Conservation (phyloP, 37 sponge, comb jelly and placozoan species). For the Tethya wilhelma region DNA sequence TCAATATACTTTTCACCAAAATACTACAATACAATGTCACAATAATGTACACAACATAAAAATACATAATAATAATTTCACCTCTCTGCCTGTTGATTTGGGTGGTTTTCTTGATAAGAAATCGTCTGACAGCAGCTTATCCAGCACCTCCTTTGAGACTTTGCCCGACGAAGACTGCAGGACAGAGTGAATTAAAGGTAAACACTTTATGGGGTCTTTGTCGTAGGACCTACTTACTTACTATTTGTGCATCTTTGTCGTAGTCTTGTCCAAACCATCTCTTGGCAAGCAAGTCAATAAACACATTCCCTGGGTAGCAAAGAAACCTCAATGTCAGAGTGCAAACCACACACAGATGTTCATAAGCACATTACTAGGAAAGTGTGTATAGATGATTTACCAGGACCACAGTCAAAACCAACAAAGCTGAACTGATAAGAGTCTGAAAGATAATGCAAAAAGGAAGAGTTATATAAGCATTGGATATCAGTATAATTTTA, state of each 20-base stretch:
- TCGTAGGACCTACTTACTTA: neutral
- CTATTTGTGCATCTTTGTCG: conserved; percentile 61
- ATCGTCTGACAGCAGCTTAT: conserved; percentile 29
- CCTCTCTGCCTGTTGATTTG: conserved; percentile 77
- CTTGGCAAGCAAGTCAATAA: conserved; percentile 60
- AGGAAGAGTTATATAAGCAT: neutral
- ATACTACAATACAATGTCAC: conserved; percentile 5
- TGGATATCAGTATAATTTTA: neutral
- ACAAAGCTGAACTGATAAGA: conserved; percentile 1
- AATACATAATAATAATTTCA: neutral
- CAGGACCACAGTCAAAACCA: conserved; percentile 86
- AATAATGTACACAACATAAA: neutral
- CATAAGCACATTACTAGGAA: too few relatives aligned
- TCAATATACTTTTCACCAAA: conserved; percentile 41
- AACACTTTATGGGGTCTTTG: neutral
- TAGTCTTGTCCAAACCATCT: conserved; percentile 37
- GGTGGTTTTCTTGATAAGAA: conserved; percentile 51
- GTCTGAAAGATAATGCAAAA: too few relatives aligned
- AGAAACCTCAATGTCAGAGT: neutral
- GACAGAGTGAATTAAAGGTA: neutral
- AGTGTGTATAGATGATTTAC: too few relatives aligned
- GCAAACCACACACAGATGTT: neutral
- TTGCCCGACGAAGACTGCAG: conserved; percentile 36
- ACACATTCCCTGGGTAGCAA: conserved; percentile 50
- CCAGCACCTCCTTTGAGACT: conserved; percentile 20